These are phyloP conservation scores for Brachionus asplanchnoidis DNA, from an alignment of 1,140 invertebrate species.

Conservation along the genomic window DNA sequence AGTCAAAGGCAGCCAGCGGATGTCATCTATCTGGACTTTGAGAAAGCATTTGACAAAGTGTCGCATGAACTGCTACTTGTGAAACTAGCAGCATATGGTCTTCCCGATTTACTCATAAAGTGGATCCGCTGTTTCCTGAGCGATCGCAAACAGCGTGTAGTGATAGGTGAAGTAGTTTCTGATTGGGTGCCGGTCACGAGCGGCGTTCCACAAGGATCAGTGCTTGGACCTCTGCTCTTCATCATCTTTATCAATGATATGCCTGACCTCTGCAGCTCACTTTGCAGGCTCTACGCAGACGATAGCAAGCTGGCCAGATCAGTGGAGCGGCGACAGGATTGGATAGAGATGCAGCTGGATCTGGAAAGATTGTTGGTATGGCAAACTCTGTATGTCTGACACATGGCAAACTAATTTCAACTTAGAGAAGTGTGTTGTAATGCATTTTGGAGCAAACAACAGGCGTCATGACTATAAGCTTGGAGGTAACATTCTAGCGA, in stretches of 20 bases:
- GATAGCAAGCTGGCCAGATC: not conserved
- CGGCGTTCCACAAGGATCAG: slow-evolving; percentile 44
- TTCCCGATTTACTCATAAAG: not conserved
- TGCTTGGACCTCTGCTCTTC: slow-evolving; percentile 43
- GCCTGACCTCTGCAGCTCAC: not conserved
- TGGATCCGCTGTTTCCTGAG: slow-evolving; percentile 42
- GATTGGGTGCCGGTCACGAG: not conserved
- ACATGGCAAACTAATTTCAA: too few species aligned
- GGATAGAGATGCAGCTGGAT: not conserved
- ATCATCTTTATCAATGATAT: slow-evolving; percentile 38
- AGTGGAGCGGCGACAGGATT: not conserved
- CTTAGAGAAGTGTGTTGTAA: too few species aligned
- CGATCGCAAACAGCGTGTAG: slow-evolving; percentile 21
- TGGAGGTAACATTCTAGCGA: too few species aligned
- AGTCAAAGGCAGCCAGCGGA: not conserved
- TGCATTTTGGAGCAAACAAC: too few species aligned
- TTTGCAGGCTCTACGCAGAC: not conserved
- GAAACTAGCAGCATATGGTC: not conserved
- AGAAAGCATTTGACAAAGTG: slow-evolving; percentile 27
- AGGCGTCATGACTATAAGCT: too few species aligned
- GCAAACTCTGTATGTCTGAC: too few species aligned
- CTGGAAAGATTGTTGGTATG: not conserved
- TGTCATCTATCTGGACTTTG: not conserved
- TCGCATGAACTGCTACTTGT: not conserved
- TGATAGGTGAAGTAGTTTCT: slow-evolving; percentile 20